Percentiles rank a stretch among this genome's conserved stretches.
These are phyloP conservation scores for Irena cyanogastra DNA, from an alignment of 2,113 vertebrate genomes.

Conservation along the genomic window DNA sequence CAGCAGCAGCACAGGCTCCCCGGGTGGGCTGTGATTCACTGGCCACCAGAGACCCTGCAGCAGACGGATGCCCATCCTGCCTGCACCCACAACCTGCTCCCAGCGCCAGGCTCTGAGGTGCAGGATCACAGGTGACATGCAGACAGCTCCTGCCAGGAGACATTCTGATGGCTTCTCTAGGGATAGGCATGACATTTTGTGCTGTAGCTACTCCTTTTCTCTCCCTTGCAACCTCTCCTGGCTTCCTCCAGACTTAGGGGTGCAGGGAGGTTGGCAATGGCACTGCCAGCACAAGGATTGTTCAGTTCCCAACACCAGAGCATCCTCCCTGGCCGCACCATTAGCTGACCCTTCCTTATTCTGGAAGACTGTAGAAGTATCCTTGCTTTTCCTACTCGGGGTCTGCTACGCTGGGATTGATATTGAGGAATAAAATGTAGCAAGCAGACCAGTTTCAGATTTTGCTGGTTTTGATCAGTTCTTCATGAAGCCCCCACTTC, in stretches of 20 bases:
- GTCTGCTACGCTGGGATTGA: neutral
- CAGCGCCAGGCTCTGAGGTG: neutral
- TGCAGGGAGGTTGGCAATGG: neutral
- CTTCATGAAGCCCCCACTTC: neutral
- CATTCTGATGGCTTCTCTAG: neutral
- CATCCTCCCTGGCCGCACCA: neutral
- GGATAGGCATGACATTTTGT: neutral
- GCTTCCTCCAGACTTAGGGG: neutral
- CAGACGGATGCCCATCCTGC: neutral
- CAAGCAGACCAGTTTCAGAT: neutral
- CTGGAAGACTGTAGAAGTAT: neutral
- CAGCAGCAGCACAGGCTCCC: neutral
- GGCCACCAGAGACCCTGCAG: neutral
- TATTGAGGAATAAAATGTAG: neutral
- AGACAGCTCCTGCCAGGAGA: neutral
- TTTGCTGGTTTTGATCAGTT: neutral
- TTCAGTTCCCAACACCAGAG: neutral
- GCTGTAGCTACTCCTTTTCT: neutral
- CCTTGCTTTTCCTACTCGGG: neutral
- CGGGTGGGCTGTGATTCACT: accelerated
- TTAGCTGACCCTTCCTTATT: neutral
- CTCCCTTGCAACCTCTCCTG: neutral
- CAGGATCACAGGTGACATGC: neutral
- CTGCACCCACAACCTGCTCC: neutral
- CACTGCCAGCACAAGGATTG: neutral